These are phyloP conservation scores for Melanostigma gelatinosum DNA, from an alignment of 2,113 vertebrate species.

Conservation along the genomic window DNA sequence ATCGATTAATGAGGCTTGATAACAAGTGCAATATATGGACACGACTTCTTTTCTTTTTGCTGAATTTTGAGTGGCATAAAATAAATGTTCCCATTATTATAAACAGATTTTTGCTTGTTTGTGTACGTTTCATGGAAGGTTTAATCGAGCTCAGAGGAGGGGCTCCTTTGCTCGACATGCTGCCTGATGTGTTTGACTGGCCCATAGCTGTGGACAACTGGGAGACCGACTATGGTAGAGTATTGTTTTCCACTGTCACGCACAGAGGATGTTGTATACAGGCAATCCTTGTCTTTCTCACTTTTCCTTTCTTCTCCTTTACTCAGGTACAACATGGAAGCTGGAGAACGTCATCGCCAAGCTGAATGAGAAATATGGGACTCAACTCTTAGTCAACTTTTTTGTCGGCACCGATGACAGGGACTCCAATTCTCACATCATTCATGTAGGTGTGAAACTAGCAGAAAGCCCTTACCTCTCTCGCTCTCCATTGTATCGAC, in stretches of 20 bases:
- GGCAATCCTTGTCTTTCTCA: background rate
- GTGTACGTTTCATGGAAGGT: slow-evolving; percentile 77
- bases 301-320: background rate
- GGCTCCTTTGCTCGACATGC: slow-evolving; percentile 84
- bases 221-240: slow-evolving; percentile 85
- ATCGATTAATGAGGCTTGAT: background rate
- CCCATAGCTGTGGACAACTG: slow-evolving; percentile 89
- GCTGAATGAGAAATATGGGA: slow-evolving; percentile 90
- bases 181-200: slow-evolving; percentile 89
- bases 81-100: background rate
- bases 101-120: slow-evolving; percentile 1
- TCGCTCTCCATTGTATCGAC: background rate
- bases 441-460: slow-evolving; percentile 89
- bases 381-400: slow-evolving; percentile 91
- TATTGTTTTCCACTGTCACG: background rate
- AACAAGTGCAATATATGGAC: background rate
- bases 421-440: slow-evolving; percentile 90
- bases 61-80: slow-evolving; percentile 1
- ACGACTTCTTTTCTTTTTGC: background rate
- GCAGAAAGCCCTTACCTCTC: background rate
- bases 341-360: slow-evolving; percentile 88
- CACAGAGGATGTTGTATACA: background rate
- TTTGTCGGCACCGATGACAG: slow-evolving; percentile 93
- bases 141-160: slow-evolving; percentile 89
- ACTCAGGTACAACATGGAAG: slow-evolving; percentile 86